Percentiles rank a stretch among this genome's conserved stretches.
These are phyloP conservation scores for Drosophila micromelanica DNA, from an alignment of 1,140 invertebrate species.

Conservation along the genomic window DNA sequence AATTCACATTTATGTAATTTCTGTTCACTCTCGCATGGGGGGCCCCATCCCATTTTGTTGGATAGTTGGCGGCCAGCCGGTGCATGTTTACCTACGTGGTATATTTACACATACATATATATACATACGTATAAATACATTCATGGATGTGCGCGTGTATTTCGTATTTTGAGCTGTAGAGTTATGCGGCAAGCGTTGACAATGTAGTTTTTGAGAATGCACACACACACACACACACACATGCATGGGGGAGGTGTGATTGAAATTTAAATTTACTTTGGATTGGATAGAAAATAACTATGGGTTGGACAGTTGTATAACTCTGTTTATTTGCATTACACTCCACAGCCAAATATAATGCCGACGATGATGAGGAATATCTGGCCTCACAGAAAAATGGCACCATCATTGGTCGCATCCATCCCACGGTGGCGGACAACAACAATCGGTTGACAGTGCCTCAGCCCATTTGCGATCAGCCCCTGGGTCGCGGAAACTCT, in stretches of 20 bases:
- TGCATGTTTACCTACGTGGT: conserved; percentile 41
- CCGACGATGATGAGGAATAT: conserved; percentile 82
- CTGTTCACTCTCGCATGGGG: conserved; percentile 15
- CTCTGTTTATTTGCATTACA: not conserved
- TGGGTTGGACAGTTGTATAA: not conserved
- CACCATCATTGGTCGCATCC: conserved; percentile 68
- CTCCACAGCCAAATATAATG: conserved; percentile 84
- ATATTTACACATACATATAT: conserved; percentile 1
- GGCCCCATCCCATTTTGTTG: conserved; percentile 28
- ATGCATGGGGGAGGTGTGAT: conserved; percentile 55
- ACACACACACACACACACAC: conserved; percentile 15
- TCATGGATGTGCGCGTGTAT: conserved; percentile 4
- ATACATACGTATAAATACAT: not conserved
- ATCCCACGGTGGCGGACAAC: conserved; percentile 66
- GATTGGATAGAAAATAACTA: too few species aligned
- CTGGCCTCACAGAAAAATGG: conserved; percentile 71
- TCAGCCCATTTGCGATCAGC: conserved; percentile 79
- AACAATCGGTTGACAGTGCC: conserved; percentile 77
- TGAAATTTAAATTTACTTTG: conserved; percentile 55
- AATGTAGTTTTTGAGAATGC: conserved; percentile 59
- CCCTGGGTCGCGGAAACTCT: conserved; percentile 62
- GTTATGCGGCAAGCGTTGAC: conserved; percentile 29
- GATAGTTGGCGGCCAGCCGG: conserved; percentile 43
- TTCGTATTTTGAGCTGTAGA: conserved; percentile 22
- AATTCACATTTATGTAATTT: conserved; percentile 40